These are phyloP conservation scores for Drosophila testacea DNA, from an alignment of 2,888 invertebrate genomes.

Conservation along the genomic window DNA sequence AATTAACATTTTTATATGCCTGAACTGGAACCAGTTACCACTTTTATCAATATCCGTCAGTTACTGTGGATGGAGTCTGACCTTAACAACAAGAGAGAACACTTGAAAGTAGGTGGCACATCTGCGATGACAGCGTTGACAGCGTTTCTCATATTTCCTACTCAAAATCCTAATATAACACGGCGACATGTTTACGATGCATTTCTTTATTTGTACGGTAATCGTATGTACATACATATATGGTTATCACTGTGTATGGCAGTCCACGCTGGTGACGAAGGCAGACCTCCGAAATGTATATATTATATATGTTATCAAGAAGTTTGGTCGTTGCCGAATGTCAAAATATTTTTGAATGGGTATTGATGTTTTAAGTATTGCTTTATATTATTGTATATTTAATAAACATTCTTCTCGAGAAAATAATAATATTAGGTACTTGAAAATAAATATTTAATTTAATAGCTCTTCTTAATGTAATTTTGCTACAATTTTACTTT, in stretches of 20 bases:
- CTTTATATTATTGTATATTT: too few relatives aligned
- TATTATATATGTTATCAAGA: too few relatives aligned
- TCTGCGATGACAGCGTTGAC: constrained; percentile 44
- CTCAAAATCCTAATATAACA: constrained; percentile 66
- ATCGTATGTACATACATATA: constrained; percentile 9
- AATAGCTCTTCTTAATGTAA: too few relatives aligned
- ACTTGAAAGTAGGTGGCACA: constrained; percentile 22
- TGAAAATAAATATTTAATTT: too few relatives aligned
- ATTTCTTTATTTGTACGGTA: constrained; percentile 42
- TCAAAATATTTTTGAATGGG: too few relatives aligned
- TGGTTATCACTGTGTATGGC: background rate
- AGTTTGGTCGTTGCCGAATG: too few relatives aligned
- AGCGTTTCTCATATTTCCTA: constrained; percentile 56
- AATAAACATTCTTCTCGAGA: too few relatives aligned
- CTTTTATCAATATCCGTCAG: constrained; percentile 1
- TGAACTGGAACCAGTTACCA: constrained; percentile 7
- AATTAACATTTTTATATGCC: background rate
- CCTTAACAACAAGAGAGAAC: background rate
- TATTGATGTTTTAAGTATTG: too few relatives aligned
- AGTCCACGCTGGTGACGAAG: too few relatives aligned
- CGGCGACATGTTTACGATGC: constrained; percentile 72
- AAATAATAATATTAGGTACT: too few relatives aligned
- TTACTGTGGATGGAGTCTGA: background rate
- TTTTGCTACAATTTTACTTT: too few relatives aligned
- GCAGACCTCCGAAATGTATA: too few relatives aligned